Evolutionary conservation across 1,140 invertebrate genomes (phyloP), one percentile per base, ranked within the genome.

Genomic region (Camponotus floridanus): DNA sequence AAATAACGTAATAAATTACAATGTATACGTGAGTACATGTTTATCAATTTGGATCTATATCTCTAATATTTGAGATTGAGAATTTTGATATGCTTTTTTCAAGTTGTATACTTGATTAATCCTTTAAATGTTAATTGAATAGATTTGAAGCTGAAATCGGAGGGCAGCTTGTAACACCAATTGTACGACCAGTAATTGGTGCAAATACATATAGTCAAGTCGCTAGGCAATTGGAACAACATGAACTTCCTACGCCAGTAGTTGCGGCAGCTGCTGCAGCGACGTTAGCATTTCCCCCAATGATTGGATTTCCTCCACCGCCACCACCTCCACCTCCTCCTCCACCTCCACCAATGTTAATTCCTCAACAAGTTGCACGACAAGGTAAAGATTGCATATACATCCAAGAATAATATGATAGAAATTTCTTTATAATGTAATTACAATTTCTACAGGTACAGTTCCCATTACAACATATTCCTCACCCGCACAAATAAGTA

Each of bases 101-200:
- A 39, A 15, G 33, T 31, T 48, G 55, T 21, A 5, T 3, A 18
- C 33, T n/a, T 74, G n/a, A 57, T 48, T 64, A 13, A 57, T 48
- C 55, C 15, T 55, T 76, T 59, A 15, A 39, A 71, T 33, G 7
- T 85, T 71, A 76, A 73, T 85, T 65, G 71, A 48, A 31, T 18
- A 98, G 97, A 88, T 98, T 98, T 94, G 98, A 98, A 92, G 97
- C 98, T n/a, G 98, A 98, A 95, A 98, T 98, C 86, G 97, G 97
- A 7, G 96, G 96, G 73, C 95, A 96, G 83, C 93, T 96, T 55
- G 94, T 96, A 33, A 94, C 95, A 33, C 94, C 96, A 70, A 95
- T 96, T 6, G 92, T 90, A 33, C 95, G 96, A 26, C 96, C 96
- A 15, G 96, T 97, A 18, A 97, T 97, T 48, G 96, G 96, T 15